Evolutionary conservation across 2,113 vertebrate genomes (phyloP).

Genomic region (Dendrocopos noguchii): DNA sequence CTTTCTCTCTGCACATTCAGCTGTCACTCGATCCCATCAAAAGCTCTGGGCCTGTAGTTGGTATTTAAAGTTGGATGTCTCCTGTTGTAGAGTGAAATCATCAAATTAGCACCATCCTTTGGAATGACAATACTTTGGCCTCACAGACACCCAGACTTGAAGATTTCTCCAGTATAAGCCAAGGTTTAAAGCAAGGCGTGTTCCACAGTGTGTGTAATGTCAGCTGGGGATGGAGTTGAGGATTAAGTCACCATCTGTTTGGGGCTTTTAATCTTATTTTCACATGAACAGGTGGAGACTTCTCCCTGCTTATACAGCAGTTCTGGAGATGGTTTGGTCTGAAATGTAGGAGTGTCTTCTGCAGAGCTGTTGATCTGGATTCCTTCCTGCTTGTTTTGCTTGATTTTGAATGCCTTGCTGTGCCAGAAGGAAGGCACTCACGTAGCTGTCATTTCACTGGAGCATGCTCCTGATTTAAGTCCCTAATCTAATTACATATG

Average conservation of each 20-base stretch:
- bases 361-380: background rate
- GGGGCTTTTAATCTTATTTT: conserved; percentile 25
- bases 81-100: background rate
- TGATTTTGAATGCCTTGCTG: background rate
- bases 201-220: background rate
- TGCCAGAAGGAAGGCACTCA: background rate
- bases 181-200: background rate
- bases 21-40: background rate
- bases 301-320: background rate
- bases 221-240: background rate
- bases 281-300: background rate
- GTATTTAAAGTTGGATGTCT: background rate
- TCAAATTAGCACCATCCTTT: background rate
- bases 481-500: background rate
- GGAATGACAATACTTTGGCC: background rate
- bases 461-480: background rate
- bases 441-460: background rate
- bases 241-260: conserved; percentile 33
- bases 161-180: background rate
- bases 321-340: background rate
- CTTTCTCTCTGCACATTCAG: background rate
- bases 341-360: background rate
- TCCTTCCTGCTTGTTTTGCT: background rate
- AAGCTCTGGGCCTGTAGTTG: background rate
- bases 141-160: background rate